Evolutionary conservation across 2,797 vertebrate species (phyloP).

Genomic region (Fistularia commersonii): DNA sequence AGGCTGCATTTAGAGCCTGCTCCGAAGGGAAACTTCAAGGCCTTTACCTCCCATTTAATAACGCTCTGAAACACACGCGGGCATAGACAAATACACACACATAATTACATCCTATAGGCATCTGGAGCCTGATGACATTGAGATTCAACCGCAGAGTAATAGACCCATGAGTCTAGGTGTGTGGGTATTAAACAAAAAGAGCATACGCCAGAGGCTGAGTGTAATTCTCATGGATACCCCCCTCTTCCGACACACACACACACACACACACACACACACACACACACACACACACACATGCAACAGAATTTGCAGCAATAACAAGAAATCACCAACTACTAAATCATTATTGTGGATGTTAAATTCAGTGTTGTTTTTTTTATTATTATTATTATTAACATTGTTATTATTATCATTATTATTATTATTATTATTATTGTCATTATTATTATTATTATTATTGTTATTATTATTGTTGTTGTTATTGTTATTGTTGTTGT

Average conservation of each 20-base stretch:
- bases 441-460: no score
- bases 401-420: no score
- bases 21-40: constrained; percentile 39
- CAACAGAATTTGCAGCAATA: not conserved
- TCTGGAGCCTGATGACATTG: constrained; percentile 30
- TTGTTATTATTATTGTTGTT: no score
- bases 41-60: constrained; percentile 66
- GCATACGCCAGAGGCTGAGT: not conserved
- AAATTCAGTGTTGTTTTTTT: not conserved
- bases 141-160: constrained; percentile 32
- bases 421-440: no score
- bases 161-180: not conserved
- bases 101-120: constrained; percentile 26
- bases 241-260: no score
- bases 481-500: no score
- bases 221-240: not conserved
- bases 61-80: constrained; percentile 25
- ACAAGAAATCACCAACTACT: constrained; percentile 41
- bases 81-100: constrained; percentile 8
- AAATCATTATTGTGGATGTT: constrained; percentile 40
- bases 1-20: constrained; percentile 47
- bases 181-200: not conserved
- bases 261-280: no score
- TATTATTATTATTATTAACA: no score
- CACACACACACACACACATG: constrained; percentile 8